Evolutionary conservation across 2,797 vertebrate genomes (phyloP).

Genomic region (Pogoniulus pusillus): DNA sequence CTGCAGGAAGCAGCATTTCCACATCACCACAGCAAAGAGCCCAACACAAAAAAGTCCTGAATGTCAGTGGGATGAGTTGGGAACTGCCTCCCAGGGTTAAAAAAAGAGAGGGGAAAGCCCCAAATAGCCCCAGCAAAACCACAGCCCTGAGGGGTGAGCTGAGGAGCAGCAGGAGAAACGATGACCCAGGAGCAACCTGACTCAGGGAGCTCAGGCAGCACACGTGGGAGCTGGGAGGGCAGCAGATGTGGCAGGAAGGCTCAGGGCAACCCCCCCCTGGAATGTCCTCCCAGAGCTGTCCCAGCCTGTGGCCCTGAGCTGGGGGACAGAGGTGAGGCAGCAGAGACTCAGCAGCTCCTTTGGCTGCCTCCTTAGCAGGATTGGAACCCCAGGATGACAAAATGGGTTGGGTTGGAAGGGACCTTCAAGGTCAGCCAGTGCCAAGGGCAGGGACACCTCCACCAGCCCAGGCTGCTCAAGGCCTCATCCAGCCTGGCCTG

Average conservation of each 20-base stretch:
- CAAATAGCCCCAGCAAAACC: background rate
- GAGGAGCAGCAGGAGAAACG: background rate
- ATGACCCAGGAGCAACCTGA: slow-evolving; percentile 24
- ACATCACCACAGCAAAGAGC: slow-evolving; percentile 3
- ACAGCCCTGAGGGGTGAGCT: background rate
- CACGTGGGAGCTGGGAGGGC: background rate
- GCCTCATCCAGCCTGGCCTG: no score
- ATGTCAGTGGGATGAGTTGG: slow-evolving; percentile 48
- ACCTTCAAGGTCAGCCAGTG: no score
- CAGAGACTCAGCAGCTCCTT: background rate
- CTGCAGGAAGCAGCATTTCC: slow-evolving; percentile 56
- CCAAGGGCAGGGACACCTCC: no score
- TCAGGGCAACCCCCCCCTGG: background rate
- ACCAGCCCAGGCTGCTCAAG: no score
- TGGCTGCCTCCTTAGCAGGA: background rate
- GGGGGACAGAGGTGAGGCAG: background rate
- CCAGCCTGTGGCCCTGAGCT: background rate
- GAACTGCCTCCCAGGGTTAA: slow-evolving; percentile 13
- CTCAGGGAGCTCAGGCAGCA: background rate
- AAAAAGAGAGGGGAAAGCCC: slow-evolving; percentile 60
- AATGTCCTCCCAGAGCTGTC: background rate
- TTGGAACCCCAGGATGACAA: background rate
- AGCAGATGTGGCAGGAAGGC: accelerated
- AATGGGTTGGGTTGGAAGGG: no score
- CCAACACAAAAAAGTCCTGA: slow-evolving; percentile 30